Percentiles rank a stretch among this genome's conserved stretches.
phyloP scores from a whole-genome alignment of 2,888 invertebrate genomes.

The Drepana falcataria region DNA sequence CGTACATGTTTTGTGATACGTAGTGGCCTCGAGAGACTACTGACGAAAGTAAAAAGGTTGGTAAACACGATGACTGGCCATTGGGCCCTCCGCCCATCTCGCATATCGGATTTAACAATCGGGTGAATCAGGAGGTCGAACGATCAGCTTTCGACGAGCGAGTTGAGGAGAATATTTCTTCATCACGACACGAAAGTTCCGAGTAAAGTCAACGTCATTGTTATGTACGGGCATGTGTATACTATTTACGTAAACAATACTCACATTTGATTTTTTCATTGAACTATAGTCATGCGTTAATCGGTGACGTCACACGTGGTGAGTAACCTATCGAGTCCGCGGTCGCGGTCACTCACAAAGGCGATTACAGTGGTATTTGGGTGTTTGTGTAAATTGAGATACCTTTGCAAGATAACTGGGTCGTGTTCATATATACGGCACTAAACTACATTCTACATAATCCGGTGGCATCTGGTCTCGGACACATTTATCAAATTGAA shows the following conservation, averaged over 20 bases:
- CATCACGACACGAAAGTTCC: constrained; percentile 27
- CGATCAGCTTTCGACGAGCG: constrained; percentile 18
- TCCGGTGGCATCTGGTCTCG: not conserved
- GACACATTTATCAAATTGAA: not conserved
- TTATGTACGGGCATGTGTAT: not conserved
- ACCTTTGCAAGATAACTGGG: constrained; percentile 28
- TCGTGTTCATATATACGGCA: constrained; percentile 1
- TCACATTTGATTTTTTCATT: constrained; percentile 43
- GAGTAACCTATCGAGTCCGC: constrained; percentile 58
- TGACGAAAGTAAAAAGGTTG: constrained; percentile 24
- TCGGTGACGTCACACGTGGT: constrained; percentile 63
- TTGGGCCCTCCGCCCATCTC: constrained; percentile 17
- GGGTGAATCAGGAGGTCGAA: constrained; percentile 6
- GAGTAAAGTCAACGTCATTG: constrained; percentile 16
- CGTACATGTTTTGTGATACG: constrained; percentile 6
- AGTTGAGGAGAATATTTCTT: constrained; percentile 26
- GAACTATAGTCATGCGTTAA: constrained; percentile 61
- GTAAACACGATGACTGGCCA: constrained; percentile 32
- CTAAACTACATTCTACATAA: not conserved
- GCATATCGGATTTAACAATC: constrained; percentile 21
- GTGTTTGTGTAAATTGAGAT: constrained; percentile 45
- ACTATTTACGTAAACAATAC: not conserved
- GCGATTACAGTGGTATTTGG: constrained; percentile 50
- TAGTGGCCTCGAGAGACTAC: constrained; percentile 5
- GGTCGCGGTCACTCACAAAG: constrained; percentile 38